Evolutionary conservation across 2,797 vertebrate genomes (phyloP), one percentile per base, ranked within the genome.

Genomic region (Antennarius maculatus): DNA sequence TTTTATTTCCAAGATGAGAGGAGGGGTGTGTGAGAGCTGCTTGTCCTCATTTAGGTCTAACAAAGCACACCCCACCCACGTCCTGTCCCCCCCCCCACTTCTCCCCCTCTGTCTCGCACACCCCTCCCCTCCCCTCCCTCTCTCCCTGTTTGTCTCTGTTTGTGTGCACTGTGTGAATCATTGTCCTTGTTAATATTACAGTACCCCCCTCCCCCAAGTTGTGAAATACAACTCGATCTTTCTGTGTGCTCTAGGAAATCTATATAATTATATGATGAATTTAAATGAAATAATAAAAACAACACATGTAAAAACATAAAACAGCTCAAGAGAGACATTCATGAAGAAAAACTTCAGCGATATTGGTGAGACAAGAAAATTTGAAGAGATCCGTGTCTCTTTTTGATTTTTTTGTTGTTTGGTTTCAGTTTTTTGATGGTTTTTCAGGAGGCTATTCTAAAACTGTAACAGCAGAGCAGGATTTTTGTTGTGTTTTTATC

Each of bases 201-300:
- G 74, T 88, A 88, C 70, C 67, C 63, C 68, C 42, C 29, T 37
- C 71, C 72, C 77, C 73, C 73, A 81, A 83, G 81, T 87, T 86
- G 79, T 72, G 85, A 76, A 90, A 86, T 85, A 88, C 91, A 89
- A 89, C 77, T 88, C 88, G 86, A 88, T 90, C 89, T 90, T 89
- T 92, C 80, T 93, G 91, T 93, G 92, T 93, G 92, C 92, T 93
- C 89, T 93, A 94, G 92, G 89, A 90, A 91, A 90, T 89, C 87
- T 89, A 92, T 91, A 89, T 88, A 88, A 91, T 90, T 92, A 90
- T 88, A 89, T 90, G 91, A 82, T 81, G 88, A 87, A 88, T 90
- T 91, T 85, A 91, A 89, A 91, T 80, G 75, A 83, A 86, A 87
- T 74, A 86, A 87, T 88, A 85, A 85, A 79, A 81, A 82, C 80